A percentile compares a stretch with the other conserved stretches of the same genome.
Evolutionary conservation across 2,113 vertebrate species (phyloP).

Genomic region (Todiramphus chloris): DNA sequence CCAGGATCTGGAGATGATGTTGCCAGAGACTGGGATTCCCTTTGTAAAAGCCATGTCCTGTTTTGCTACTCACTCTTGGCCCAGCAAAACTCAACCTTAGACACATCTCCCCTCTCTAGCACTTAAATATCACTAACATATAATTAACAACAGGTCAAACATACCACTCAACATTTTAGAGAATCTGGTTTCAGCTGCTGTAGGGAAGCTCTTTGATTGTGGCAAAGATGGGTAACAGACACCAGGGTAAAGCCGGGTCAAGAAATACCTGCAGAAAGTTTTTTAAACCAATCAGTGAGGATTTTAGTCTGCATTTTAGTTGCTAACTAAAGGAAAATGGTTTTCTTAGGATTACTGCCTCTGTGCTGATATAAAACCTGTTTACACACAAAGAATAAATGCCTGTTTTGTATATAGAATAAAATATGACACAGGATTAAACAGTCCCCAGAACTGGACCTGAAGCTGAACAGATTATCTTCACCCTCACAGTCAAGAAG

Average conservation of each 20-base stretch:
- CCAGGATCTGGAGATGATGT: not conserved
- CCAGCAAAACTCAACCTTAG: conserved; percentile 13
- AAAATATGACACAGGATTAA: not conserved
- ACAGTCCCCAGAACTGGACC: not conserved
- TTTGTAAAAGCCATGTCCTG: not conserved
- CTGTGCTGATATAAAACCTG: not conserved
- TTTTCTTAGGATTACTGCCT: not conserved
- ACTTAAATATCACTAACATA: conserved; percentile 38
- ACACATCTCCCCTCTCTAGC: not conserved
- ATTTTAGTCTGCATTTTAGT: not conserved
- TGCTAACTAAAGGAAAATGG: not conserved
- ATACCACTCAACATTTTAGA: conserved; percentile 21
- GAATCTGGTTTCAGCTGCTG: conserved; percentile 42
- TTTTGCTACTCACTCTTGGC: conserved; percentile 15
- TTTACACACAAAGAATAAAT: not conserved
- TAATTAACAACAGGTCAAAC: conserved; percentile 55
- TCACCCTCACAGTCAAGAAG: not conserved
- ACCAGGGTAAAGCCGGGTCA: not conserved
- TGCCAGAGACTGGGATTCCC: not conserved
- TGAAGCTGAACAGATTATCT: not conserved
- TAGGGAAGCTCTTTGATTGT: not conserved
- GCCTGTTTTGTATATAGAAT: not conserved
- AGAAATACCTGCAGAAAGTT: not conserved
- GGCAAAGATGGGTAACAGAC: conserved; percentile 11
- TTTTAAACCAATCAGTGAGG: not conserved